A percentile compares a stretch with the other conserved stretches of the same genome.
Evolutionary conservation across 2,113 vertebrate species (phyloP).

Genomic region (Pomatorhinus ruficollis): DNA sequence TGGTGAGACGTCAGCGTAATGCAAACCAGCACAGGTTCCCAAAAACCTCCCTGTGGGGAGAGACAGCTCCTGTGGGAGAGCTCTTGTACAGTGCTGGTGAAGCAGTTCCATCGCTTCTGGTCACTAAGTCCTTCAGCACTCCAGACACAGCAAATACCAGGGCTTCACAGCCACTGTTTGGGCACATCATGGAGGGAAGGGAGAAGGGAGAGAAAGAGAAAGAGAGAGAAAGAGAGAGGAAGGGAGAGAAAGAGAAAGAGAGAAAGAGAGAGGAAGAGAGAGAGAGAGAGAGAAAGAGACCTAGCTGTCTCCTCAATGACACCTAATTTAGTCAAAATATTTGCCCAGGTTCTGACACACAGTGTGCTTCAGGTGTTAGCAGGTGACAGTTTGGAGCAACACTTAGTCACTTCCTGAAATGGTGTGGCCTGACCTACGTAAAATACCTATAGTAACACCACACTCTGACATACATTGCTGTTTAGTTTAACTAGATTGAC

Average conservation of each 20-base stretch:
- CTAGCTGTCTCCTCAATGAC: not conserved
- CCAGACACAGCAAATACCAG: not conserved
- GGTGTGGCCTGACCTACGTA: not conserved
- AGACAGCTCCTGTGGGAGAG: not conserved
- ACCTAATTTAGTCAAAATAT: not conserved
- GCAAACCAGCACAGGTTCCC: not conserved
- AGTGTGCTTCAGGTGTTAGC: not conserved
- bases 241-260: no score
- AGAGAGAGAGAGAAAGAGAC: no score
- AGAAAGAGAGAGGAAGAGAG: no score
- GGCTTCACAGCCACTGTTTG: not conserved
- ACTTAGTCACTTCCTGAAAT: not conserved
- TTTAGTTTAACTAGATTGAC: not conserved
- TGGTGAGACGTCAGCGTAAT: constrained; percentile 11
- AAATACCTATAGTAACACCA: not conserved
- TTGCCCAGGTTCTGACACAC: not conserved
- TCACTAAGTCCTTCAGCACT: not conserved
- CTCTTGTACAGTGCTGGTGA: accelerated
- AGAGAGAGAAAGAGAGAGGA: no score
- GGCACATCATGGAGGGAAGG: not conserved
- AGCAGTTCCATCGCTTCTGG: not conserved
- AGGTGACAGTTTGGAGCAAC: not conserved
- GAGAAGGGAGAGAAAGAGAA: no score
- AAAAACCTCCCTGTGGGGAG: not conserved
- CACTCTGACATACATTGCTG: not conserved